Conservation (phyloP, 2,888 invertebrate species). For the Autographa gamma region DNA sequence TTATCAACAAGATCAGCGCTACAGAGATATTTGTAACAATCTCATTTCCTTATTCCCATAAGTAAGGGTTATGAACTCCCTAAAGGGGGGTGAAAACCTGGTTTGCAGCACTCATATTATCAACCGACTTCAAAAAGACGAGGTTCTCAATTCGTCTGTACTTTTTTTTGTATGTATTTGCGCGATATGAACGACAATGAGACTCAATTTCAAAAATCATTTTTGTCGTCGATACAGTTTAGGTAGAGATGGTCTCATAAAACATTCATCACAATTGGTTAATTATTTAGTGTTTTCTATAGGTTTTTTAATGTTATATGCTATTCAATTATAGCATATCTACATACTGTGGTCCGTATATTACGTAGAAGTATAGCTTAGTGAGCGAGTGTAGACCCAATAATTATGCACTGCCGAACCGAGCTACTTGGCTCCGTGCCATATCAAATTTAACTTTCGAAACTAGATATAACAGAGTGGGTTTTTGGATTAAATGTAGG, state of each 20-base stretch:
- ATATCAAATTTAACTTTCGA: constrained; percentile 46
- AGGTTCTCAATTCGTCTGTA: too few species aligned
- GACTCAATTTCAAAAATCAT: too few species aligned
- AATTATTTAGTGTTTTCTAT: too few species aligned
- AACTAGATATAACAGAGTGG: constrained; percentile 22
- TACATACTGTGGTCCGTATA: constrained; percentile 17
- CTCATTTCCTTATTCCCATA: not conserved
- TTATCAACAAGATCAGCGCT: not conserved
- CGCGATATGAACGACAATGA: too few species aligned
- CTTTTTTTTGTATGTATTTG: too few species aligned
- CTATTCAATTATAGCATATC: too few species aligned
- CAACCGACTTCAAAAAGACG: too few species aligned
- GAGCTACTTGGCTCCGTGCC: constrained; percentile 63
- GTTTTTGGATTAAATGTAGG: constrained; percentile 20
- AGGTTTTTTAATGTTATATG: too few species aligned
- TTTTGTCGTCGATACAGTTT: too few species aligned
- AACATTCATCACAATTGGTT: too few species aligned
- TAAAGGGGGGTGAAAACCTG: constrained; percentile 5
- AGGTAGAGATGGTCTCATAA: too few species aligned
- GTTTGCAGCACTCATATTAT: constrained; percentile 36
- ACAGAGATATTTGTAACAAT: constrained; percentile 1
- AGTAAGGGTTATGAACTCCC: constrained; percentile 17
- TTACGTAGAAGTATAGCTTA: constrained; percentile 64
- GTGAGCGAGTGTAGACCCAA: constrained; percentile 56
- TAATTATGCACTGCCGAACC: constrained; percentile 62